A percentile compares a stretch with the other conserved stretches of the same genome.
Evolutionary conservation across 1,140 invertebrate genomes (phyloP).

Genomic region (Pteromalus puparum): DNA sequence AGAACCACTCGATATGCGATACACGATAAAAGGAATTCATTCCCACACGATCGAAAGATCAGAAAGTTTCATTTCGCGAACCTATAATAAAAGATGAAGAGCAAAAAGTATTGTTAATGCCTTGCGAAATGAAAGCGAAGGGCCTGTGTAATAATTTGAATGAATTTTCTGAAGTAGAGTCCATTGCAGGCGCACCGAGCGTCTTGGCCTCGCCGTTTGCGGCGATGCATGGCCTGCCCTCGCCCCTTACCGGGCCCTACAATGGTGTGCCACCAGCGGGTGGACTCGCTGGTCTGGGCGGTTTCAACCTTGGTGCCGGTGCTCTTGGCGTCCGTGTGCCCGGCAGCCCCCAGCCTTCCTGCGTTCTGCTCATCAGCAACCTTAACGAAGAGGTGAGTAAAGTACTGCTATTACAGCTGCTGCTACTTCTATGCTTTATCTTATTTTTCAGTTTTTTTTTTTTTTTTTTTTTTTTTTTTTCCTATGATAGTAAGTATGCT

Average conservation of each 20-base stretch:
- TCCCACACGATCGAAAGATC: not conserved
- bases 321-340: slow-evolving; percentile 77
- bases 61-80: not conserved
- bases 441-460: not conserved
- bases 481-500: not conserved
- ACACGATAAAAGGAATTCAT: not conserved
- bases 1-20: not conserved
- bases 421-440: not conserved
- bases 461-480: not conserved
- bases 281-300: slow-evolving; percentile 83
- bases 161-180: slow-evolving; percentile 71
- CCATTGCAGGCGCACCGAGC: slow-evolving; percentile 82
- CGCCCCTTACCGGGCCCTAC: slow-evolving; percentile 82
- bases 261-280: slow-evolving; percentile 81
- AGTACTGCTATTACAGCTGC: not conserved
- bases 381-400: slow-evolving; percentile 92
- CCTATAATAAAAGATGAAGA: not conserved
- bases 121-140: not conserved
- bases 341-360: slow-evolving; percentile 82
- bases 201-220: slow-evolving; percentile 90
- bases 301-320: slow-evolving; percentile 81
- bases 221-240: slow-evolving; percentile 82
- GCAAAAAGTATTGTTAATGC: not conserved
- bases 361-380: slow-evolving; percentile 92
- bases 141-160: slow-evolving; percentile 25